Conservation (phyloP, 2,888 invertebrate genomes). For the Drosophila conformis region DNA sequence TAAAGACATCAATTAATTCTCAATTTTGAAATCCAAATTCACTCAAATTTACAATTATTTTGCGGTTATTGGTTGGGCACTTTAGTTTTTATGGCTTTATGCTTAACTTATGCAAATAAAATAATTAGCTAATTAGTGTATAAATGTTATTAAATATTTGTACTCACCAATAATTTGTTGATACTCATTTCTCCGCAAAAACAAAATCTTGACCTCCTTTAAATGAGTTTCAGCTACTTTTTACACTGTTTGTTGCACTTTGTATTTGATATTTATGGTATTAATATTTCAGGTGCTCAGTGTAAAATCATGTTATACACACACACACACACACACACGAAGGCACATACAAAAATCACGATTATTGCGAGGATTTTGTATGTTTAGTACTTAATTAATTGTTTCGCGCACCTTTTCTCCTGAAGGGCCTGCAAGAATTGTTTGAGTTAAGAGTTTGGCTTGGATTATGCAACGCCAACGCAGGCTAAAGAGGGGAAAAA, state of each 20-base stretch:
- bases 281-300: constrained; percentile 62
- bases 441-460: constrained; percentile 34
- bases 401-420: constrained; percentile 51
- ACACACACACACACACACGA: constrained; percentile 44
- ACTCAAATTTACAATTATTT: constrained; percentile 38
- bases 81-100: constrained; percentile 19
- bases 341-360: constrained; percentile 23
- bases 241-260: constrained; percentile 53
- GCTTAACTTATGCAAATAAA: constrained; percentile 29
- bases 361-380: constrained; percentile 26
- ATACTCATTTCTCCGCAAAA: constrained; percentile 82
- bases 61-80: constrained; percentile 43
- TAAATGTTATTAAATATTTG: neutral
- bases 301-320: constrained; percentile 56
- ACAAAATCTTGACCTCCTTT: constrained; percentile 57
- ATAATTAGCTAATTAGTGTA: constrained; percentile 1
- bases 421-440: constrained; percentile 42
- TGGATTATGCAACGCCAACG: constrained; percentile 75
- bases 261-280: constrained; percentile 44
- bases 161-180: constrained; percentile 81
- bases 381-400: constrained; percentile 33
- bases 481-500: constrained; percentile 23
- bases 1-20: constrained; percentile 47
- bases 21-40: constrained; percentile 10
- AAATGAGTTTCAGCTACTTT: constrained; percentile 36